Evolutionary conservation across 2,797 vertebrate genomes (phyloP), one percentile per base, ranked within the genome.

Genomic region (Rhinogobio ventralis): DNA sequence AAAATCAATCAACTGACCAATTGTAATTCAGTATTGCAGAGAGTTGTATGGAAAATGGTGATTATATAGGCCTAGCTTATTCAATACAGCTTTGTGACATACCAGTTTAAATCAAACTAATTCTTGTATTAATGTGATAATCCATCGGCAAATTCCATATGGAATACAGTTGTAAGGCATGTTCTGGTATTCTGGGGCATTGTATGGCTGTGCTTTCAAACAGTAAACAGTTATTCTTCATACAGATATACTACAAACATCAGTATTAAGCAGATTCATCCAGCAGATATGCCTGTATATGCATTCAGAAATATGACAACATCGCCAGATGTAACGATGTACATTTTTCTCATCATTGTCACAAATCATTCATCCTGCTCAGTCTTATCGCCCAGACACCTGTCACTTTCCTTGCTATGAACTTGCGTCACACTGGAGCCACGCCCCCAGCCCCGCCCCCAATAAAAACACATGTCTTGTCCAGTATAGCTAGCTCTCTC

Each of bases 381-480:
- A 17, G 14, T 53, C 60, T 75, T 53, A 68, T 53, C 72, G 11
- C 46, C n/a, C 62, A 77, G 62, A 57, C 62, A 77, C 73, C 82
- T 77, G 62, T 39, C 46, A 33, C 20, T 60, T 62, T 39, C 23
- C 17, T 68, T 13, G 10, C 62, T 55, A 17, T 55, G 46, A 23
- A 60, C 0, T 8, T 49, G 33, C 46, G 25, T 66, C 45, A 20
- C 62, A 33, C 51, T 30, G 19, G 19, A 77, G 45, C 20, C 19
- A 46, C 7, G 7, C 74, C 62, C 62, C 11, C 25, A 68, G 62
- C 7, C 46, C 30, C 62, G 55, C n/a, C 46, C 46, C 46, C 62
- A 68, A 49, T 75, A 30, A 55, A 68, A 73, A 36, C 42, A 80
- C 30, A 64, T n/a, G 25, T 42, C 36, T 39, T 39, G 36, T 46